Evolutionary conservation across 2,797 vertebrate genomes (phyloP).

Genomic region (Sorex maritimensis): DNA sequence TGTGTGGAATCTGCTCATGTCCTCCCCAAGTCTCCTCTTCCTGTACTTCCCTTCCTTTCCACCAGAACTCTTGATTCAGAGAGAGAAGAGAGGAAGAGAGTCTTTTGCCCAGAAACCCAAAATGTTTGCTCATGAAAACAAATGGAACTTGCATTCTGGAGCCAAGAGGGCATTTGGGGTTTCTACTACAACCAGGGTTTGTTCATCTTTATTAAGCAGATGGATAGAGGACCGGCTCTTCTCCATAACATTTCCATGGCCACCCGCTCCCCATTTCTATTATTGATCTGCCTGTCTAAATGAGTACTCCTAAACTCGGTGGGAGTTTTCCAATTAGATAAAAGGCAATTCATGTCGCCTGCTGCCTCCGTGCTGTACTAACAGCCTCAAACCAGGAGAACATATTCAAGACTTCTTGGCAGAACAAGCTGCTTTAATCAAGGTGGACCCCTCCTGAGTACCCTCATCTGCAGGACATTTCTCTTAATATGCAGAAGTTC

Average conservation of each 20-base stretch:
- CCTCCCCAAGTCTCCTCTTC: not conserved
- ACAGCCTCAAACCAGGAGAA: slow-evolving; percentile 86
- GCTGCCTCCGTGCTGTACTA: slow-evolving; percentile 84
- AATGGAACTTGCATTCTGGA: not conserved
- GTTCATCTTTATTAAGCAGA: slow-evolving; percentile 89
- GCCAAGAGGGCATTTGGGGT: not conserved
- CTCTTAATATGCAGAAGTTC: slow-evolving; percentile 66
- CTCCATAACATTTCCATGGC: slow-evolving; percentile 70
- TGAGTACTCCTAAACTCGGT: slow-evolving; percentile 89
- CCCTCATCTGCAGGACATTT: slow-evolving; percentile 82
- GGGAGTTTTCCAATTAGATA: slow-evolving; percentile 92
- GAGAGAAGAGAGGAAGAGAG: not conserved
- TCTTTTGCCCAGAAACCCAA: not conserved
- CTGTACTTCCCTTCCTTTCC: not conserved
- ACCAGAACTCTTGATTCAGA: not conserved
- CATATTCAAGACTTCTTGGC: slow-evolving; percentile 85
- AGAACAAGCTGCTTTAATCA: slow-evolving; percentile 89
- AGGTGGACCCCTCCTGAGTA: slow-evolving; percentile 78
- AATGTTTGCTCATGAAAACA: slow-evolving; percentile 7
- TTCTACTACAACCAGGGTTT: slow-evolving; percentile 73
- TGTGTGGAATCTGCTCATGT: not conserved
- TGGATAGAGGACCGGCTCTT: slow-evolving; percentile 29
- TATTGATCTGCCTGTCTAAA: slow-evolving; percentile 91
- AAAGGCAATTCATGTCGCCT: slow-evolving; percentile 91
- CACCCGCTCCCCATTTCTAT: slow-evolving; percentile 88